Base-by-base conservation (phyloP, 2,888 invertebrate genomes). In the Digitonthophagus gazella region DNA sequence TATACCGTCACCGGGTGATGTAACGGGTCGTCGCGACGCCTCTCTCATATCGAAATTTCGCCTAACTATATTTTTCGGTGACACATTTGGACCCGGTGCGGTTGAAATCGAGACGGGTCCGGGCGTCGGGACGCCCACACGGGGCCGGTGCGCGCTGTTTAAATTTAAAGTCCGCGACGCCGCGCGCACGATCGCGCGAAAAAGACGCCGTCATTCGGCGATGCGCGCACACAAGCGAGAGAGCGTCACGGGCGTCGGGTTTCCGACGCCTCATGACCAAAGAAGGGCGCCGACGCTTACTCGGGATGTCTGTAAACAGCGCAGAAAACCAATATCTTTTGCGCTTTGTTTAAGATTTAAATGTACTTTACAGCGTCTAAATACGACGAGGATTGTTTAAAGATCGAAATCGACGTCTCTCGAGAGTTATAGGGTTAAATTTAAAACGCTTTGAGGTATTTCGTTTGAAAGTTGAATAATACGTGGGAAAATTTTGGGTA, bases 211-310 rank as follows among this genome's bases (percentile, higher is more conserved):
- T 72, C 75, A 76, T 74, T 74, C 68, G 69, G 67, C 66, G 72
- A 71, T 71, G 70, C 68, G 75, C 73, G 75, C 75, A 77, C 72
- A 77, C 74, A 77, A 79, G 76, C 67, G 78, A 80, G 80, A 80
- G 71, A 72, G 74, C 74, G 67, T 74, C 67, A 73, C 79, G 77
- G 77, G 80, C 79, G 84, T 87, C 87, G 85, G 85, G 88, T 89
- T 89, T 89, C 88, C 85, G 85, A 86, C 86, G 86, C 78, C 87
- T 20, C 85, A 87, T 89, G 88, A 88, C 89, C 89, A 89, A 89
- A 89, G 88, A 89, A 88, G 89, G 89, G 86, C 86, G 16, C 85
- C 88, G 86, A 84, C 85, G 85, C 15, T 58, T 14, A 15, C 11
- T n/a, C 15, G n/a, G 4, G 61, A 19, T 61, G 28, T 20, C 61